These are phyloP conservation scores for Kryptolebias ocellatus DNA, from an alignment of 2,797 vertebrate species.

Conservation along the genomic window DNA sequence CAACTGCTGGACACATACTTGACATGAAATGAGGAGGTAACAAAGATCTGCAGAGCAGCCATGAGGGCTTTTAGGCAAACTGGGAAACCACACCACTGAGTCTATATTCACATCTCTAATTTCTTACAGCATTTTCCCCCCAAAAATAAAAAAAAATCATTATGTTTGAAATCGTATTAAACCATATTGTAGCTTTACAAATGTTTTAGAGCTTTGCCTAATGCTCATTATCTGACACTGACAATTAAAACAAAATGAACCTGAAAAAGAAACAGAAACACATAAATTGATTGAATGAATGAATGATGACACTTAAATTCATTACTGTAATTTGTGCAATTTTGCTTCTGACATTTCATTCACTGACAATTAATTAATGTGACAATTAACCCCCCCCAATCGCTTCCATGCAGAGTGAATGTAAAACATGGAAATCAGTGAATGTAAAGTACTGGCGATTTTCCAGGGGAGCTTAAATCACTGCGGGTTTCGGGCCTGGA, in stretches of 20 bases:
- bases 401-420: constrained; percentile 44
- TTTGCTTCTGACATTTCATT: constrained; percentile 53
- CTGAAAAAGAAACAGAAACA: constrained; percentile 9
- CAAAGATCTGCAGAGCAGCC: constrained; percentile 9
- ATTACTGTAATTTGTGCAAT: constrained; percentile 35
- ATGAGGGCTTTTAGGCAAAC: constrained; percentile 3
- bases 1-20: constrained; percentile 30
- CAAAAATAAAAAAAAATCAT: not conserved
- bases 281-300: constrained; percentile 21
- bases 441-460: constrained; percentile 29
- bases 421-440: constrained; percentile 37
- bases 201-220: constrained; percentile 9
- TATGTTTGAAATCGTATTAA: too few species aligned
- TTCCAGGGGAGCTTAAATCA: constrained; percentile 33
- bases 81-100: not conserved
- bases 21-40: constrained; percentile 23
- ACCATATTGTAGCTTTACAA: not conserved
- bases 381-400: constrained; percentile 51
- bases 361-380: constrained; percentile 64
- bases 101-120: too few species aligned
- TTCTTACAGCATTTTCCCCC: not conserved
- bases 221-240: not conserved
- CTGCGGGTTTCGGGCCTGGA: constrained; percentile 24
- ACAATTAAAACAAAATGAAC: constrained; percentile 6
- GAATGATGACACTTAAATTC: constrained; percentile 35